These are phyloP conservation scores for Macaria liturata DNA, from an alignment of 2,888 invertebrate genomes.

Conservation along the genomic window DNA sequence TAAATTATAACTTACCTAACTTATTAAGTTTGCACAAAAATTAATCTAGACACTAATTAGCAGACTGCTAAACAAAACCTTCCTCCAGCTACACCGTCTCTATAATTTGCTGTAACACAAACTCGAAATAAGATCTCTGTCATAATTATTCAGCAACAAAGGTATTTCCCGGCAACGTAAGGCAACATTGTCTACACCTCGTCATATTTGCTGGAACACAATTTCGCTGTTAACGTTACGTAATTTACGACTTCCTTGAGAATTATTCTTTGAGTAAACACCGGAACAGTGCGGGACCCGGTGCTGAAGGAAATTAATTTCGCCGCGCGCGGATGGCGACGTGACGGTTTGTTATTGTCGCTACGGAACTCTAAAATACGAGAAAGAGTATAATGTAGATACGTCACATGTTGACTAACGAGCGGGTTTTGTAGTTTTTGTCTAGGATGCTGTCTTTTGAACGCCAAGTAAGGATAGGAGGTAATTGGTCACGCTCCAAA, in stretches of 20 bases:
- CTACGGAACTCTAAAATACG: constrained; percentile 19
- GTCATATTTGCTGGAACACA: constrained; percentile 28
- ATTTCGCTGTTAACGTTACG: constrained; percentile 27
- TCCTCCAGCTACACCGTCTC: too few species aligned
- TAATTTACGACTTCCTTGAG: constrained; percentile 32
- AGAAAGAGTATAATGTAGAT: neutral
- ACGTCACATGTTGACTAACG: too few species aligned
- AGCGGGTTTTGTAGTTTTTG: too few species aligned
- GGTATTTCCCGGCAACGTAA: neutral
- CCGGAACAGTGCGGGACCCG: constrained; percentile 27
- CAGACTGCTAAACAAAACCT: too few species aligned
- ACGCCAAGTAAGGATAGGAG: too few species aligned
- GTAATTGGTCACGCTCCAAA: too few species aligned
- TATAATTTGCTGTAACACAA: too few species aligned
- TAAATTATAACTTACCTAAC: too few species aligned
- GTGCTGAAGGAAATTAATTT: constrained; percentile 42
- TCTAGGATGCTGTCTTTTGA: too few species aligned
- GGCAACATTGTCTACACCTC: constrained; percentile 5
- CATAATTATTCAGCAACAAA: neutral
- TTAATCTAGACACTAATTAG: too few species aligned
- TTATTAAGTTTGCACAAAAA: too few species aligned
- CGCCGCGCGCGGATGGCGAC: constrained; percentile 15
- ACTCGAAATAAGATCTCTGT: too few species aligned
- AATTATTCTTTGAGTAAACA: constrained; percentile 35
- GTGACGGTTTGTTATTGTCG: constrained; percentile 41